Conservation (phyloP, 2,113 vertebrate genomes). For the Pelobates fuscus region DNA sequence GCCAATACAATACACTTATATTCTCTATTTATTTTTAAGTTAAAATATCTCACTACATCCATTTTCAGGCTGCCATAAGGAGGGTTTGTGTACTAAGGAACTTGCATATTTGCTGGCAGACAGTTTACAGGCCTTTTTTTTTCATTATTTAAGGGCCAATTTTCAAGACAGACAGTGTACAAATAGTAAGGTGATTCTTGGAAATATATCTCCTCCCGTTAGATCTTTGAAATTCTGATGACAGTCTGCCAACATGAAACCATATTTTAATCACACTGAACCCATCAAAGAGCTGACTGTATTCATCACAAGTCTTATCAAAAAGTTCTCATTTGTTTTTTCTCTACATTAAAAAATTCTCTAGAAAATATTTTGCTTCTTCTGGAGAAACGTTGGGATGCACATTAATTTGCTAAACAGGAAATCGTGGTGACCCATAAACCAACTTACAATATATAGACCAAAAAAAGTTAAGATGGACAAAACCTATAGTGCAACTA, state of each 20-base stretch:
- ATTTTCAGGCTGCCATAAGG: slow-evolving; percentile 61
- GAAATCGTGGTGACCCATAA: too few species aligned
- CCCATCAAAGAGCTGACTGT: slow-evolving; percentile 75
- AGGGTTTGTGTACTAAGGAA: not conserved
- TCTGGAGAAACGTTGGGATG: too few species aligned
- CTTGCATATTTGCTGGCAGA: slow-evolving; percentile 1
- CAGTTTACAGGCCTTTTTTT: slow-evolving; percentile 57
- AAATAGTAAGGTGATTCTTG: slow-evolving; percentile 56
- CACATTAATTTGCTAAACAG: too few species aligned
- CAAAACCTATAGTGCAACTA: too few species aligned
- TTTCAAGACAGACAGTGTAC: slow-evolving; percentile 66
- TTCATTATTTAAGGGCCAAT: slow-evolving; percentile 66
- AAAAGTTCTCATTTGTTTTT: slow-evolving; percentile 55
- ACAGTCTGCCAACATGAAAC: slow-evolving; percentile 70
- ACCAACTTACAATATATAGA: too few species aligned
- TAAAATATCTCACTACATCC: slow-evolving; percentile 86
- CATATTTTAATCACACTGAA: slow-evolving; percentile 74
- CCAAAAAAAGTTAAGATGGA: too few species aligned
- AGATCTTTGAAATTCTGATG: slow-evolving; percentile 66
- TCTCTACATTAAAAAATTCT: slow-evolving; percentile 4
- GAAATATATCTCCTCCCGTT: slow-evolving; percentile 65
- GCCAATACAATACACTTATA: slow-evolving; percentile 79
- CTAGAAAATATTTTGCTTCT: too few species aligned
- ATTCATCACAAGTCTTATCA: slow-evolving; percentile 64
- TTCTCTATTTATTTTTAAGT: slow-evolving; percentile 86